Evolutionary conservation across 2,113 vertebrate species (phyloP), one percentile per base, ranked within the genome.

Genomic region (Mesoclemmys tuberculata): DNA sequence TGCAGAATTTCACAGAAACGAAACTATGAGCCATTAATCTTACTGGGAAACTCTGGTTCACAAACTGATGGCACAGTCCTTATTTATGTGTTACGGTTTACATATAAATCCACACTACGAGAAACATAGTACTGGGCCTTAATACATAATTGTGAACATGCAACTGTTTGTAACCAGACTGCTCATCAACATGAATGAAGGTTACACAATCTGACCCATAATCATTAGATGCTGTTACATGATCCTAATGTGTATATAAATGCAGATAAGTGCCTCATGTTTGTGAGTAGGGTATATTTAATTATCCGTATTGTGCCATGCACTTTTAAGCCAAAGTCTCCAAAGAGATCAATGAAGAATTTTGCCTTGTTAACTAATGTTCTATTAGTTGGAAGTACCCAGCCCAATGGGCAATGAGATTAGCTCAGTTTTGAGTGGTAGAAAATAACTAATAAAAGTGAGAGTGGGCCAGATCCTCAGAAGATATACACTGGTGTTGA

Each of bases 401-500:
- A 71, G 79, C 81, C 54, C 35, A 8, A 86, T 3, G 16, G 61
- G 1, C 75, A 87, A 91, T 83, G 91, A 58, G 64, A 58, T 55
- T 75, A 48, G 88, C 74, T 84, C 90, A 48, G 0, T 80, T 95
- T 74, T 84, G 86, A 94, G 84, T 82, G 85, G 82, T 84, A 90
- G 89, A 93, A 89, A 96, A 44, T 27, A 41, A 46, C 41, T 46
- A 26, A 26, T 75, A 75, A 75, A 75, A 75, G 90, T 85, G 87
- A 82, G 80, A 95, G 55, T 21, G 82, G 92, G 91, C 88, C 90
- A 85, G 84, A 84, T 93, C 86, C 77, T 96, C 75, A 55, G 77
- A 84, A 92, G 90, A 18, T 87, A 49, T 52, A 77, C 93, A 92
- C 88, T 88, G 82, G 78, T 84, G 89, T 88, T 96, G 80, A 89